phyloP scores from a whole-genome alignment of 2,888 invertebrate genomes.

The Notodonta dromedarius region DNA sequence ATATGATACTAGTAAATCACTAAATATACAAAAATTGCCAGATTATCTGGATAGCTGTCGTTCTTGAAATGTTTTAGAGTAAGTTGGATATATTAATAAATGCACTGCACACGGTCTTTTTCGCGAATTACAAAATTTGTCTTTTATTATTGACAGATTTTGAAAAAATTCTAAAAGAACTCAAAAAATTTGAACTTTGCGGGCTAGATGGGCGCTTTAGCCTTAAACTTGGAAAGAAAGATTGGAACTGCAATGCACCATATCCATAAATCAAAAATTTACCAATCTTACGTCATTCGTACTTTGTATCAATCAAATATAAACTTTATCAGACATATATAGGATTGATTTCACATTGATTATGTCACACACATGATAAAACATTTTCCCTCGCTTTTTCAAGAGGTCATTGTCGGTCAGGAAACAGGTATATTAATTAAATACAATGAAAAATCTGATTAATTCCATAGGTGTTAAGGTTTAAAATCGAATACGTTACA shows the following conservation, averaged over 20 bases:
- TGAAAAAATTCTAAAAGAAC: too few relatives aligned
- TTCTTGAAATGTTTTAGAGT: too few relatives aligned
- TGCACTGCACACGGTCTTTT: too few relatives aligned
- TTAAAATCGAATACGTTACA: conserved; percentile 18
- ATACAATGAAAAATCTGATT: conserved; percentile 27
- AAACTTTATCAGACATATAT: accelerated
- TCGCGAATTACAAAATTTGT: too few relatives aligned
- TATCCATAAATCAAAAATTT: conserved; percentile 28
- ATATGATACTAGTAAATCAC: too few relatives aligned
- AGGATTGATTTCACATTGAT: conserved; percentile 12
- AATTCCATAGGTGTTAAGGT: accelerated
- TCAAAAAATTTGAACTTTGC: too few relatives aligned
- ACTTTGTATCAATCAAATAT: conserved; percentile 3
- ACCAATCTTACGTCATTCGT: conserved; percentile 29
- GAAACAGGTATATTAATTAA: conserved; percentile 63
- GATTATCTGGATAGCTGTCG: too few relatives aligned
- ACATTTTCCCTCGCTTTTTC: conserved; percentile 69
- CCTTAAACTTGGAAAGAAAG: too few relatives aligned
- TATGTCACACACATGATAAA: conserved; percentile 23
- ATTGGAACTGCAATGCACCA: conserved; percentile 15
- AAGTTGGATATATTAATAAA: too few relatives aligned
- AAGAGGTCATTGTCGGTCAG: conserved; percentile 76
- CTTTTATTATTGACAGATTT: too few relatives aligned
- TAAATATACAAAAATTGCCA: too few relatives aligned
- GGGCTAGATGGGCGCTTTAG: too few relatives aligned